phyloP scores from a whole-genome alignment of 2,113 vertebrate species.

The Pachypanchax playfairii region DNA sequence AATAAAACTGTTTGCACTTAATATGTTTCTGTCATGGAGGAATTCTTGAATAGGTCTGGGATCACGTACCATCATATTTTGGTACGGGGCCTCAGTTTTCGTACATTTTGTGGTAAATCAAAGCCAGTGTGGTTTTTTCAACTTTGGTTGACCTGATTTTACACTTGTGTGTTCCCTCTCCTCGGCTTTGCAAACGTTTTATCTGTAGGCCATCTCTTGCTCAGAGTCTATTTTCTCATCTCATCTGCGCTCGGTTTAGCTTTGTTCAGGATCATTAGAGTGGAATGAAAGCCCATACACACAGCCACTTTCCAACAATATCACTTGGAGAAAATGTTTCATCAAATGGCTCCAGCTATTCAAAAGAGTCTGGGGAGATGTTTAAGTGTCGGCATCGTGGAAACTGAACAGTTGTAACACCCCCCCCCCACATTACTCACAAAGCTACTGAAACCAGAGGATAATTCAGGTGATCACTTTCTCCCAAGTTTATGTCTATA shows the following conservation, averaged over 20 bases:
- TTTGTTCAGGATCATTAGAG: constrained; percentile 47
- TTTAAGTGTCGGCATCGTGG: constrained; percentile 46
- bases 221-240: constrained; percentile 56
- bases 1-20: not conserved
- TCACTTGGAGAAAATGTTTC: constrained; percentile 59
- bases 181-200: constrained; percentile 12
- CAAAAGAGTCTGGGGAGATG: constrained; percentile 49
- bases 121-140: not conserved
- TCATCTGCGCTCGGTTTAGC: constrained; percentile 41
- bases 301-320: constrained; percentile 55
- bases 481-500: constrained; percentile 37
- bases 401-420: constrained; percentile 49
- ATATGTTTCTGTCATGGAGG: not conserved
- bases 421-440: not conserved
- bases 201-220: constrained; percentile 31
- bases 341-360: constrained; percentile 50
- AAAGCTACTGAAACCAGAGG: constrained; percentile 47
- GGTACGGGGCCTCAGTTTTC: not conserved
- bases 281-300: constrained; percentile 55
- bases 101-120: not conserved
- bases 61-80: not conserved
- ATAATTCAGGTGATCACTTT: constrained; percentile 51
- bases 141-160: constrained; percentile 3
- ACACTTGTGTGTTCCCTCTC: not conserved
- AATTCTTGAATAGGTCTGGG: not conserved